phyloP scores from a whole-genome alignment of 2,888 invertebrate genomes.

The Tiphia femorata region DNA sequence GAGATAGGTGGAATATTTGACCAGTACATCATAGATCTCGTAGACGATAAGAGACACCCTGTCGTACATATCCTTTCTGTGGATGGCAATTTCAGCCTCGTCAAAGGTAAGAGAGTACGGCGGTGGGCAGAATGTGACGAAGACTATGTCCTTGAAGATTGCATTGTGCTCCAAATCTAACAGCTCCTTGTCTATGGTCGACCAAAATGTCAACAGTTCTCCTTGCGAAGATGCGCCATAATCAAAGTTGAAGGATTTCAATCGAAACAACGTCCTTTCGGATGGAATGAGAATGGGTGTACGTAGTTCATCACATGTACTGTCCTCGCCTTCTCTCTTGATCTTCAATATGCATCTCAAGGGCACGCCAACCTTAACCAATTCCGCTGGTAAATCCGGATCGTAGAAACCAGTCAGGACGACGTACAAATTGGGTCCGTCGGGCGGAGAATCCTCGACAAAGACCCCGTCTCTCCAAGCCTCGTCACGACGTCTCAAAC shows the following conservation, averaged over 20 bases:
- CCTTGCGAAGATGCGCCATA: neutral
- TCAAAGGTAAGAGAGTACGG: neutral
- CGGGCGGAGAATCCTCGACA: constrained; percentile 71
- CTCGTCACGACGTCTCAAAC: constrained; percentile 71
- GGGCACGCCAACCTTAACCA: constrained; percentile 52
- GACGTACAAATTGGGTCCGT: constrained; percentile 73
- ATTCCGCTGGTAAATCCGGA: constrained; percentile 44
- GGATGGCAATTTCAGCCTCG: constrained; percentile 13
- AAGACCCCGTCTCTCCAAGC: constrained; percentile 73
- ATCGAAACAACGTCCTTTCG: neutral
- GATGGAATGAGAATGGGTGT: neutral
- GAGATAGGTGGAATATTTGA: constrained; percentile 70
- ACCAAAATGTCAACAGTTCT: constrained; percentile 49
- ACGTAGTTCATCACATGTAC: neutral
- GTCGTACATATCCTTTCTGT: constrained; percentile 69
- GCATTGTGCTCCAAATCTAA: constrained; percentile 55
- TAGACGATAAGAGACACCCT: constrained; percentile 71
- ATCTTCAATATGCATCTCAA: constrained; percentile 52
- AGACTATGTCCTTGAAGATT: constrained; percentile 35
- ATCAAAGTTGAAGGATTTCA: neutral
- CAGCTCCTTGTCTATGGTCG: constrained; percentile 20
- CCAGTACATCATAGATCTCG: constrained; percentile 71
- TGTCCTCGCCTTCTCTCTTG: constrained; percentile 34
- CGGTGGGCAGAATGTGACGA: constrained; percentile 41
- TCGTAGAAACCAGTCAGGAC: constrained; percentile 71